Conservation (phyloP, 2,888 invertebrate species). For the Thumatha senex region DNA sequence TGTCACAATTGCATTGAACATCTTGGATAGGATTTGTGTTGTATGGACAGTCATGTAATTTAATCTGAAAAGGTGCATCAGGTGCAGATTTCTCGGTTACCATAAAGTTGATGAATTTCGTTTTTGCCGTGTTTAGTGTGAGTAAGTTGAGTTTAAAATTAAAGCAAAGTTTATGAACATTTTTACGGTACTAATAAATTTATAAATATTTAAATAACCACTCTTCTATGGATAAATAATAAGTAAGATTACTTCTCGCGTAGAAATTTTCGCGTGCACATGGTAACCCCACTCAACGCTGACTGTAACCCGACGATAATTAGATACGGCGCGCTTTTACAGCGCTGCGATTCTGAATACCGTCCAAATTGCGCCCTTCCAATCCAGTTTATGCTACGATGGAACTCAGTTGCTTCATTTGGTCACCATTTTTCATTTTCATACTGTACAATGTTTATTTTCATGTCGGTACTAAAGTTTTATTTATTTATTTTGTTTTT, state of each 20-base stretch:
- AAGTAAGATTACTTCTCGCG: slow-evolving; percentile 43
- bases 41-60: no score
- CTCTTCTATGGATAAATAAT: slow-evolving; percentile 34
- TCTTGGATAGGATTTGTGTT: no score
- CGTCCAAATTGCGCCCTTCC: slow-evolving; percentile 79
- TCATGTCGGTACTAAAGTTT: slow-evolving; percentile 20
- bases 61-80: no score
- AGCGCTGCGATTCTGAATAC: slow-evolving; percentile 76
- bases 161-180: no score
- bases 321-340: slow-evolving; percentile 82
- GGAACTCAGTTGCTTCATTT: slow-evolving; percentile 59
- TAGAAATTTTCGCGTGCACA: slow-evolving; percentile 52
- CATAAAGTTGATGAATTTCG: no score
- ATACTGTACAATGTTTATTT: slow-evolving; percentile 23
- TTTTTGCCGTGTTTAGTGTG: no score
- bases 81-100: no score
- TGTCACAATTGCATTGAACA: no score
- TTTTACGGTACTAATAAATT: neutral
- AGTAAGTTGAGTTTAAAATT: no score
- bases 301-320: slow-evolving; percentile 73
- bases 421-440: slow-evolving; percentile 51
- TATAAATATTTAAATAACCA: slow-evolving; percentile 18
- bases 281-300: slow-evolving; percentile 54
- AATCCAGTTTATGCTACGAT: slow-evolving; percentile 73
- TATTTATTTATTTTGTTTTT: slow-evolving; percentile 13